phyloP scores from a whole-genome alignment of 2,888 invertebrate species.

The Fragum fragum region DNA sequence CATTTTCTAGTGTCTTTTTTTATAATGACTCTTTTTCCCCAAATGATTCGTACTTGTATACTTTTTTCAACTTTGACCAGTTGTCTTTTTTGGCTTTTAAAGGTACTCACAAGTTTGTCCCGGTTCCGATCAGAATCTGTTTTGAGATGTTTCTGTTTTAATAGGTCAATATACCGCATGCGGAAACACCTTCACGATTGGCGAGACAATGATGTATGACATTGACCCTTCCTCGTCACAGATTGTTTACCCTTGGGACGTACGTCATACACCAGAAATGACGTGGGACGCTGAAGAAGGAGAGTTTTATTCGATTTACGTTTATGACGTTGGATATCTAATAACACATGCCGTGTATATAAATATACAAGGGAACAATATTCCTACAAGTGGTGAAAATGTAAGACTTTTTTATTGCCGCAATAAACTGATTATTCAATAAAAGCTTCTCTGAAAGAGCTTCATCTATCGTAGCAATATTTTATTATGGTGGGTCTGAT shows the following conservation, averaged over 20 bases:
- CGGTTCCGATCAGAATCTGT: no score
- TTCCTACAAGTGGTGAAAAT: constrained; percentile 25
- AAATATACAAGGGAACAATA: constrained; percentile 61
- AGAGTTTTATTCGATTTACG: constrained; percentile 49
- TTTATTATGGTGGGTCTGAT: no score
- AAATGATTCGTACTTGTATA: no score
- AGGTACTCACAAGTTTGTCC: no score
- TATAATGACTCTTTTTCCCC: no score
- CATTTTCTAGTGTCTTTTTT: no score
- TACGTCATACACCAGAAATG: constrained; percentile 35
- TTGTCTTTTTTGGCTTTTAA: no score
- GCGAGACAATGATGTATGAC: constrained; percentile 17
- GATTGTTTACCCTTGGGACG: constrained; percentile 47
- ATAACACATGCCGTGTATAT: constrained; percentile 53
- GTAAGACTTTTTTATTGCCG: constrained; percentile 12
- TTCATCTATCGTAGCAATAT: no score
- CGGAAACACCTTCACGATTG: constrained; percentile 40
- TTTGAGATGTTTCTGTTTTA: no score
- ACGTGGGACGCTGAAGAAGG: constrained; percentile 14
- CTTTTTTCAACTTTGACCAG: no score
- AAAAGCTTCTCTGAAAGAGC: no score
- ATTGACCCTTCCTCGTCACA: constrained; percentile 44
- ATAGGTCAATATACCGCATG: constrained; percentile 57
- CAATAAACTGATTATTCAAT: no score
- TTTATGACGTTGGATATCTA: constrained; percentile 53